Evolutionary conservation across 2,113 vertebrate species (phyloP).

Genomic region (Lipotes vexillifer): DNA sequence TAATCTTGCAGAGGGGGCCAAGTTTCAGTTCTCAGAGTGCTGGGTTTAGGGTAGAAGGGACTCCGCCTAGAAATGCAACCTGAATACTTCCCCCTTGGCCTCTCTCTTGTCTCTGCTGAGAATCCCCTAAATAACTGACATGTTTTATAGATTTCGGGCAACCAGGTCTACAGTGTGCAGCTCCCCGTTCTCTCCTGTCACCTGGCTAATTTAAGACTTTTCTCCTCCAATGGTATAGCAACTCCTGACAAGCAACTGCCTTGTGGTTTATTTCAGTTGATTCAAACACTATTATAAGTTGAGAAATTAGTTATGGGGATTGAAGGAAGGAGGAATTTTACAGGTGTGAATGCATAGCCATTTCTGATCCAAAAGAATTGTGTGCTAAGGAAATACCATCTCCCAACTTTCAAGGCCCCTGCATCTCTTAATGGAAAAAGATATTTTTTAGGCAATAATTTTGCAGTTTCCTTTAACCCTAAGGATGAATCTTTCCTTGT

Average conservation of each 20-base stretch:
- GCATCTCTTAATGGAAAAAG: background rate
- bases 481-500: background rate
- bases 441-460: background rate
- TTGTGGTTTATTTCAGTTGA: slow-evolving; percentile 82
- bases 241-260: slow-evolving; percentile 60
- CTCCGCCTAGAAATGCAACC: slow-evolving; percentile 76
- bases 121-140: slow-evolving; percentile 75
- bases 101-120: slow-evolving; percentile 56
- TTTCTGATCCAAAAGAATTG: background rate
- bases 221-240: slow-evolving; percentile 50
- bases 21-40: slow-evolving; percentile 83
- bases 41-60: slow-evolving; percentile 69
- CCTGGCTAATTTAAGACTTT: slow-evolving; percentile 73
- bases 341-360: slow-evolving; percentile 66
- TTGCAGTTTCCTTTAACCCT: background rate
- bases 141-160: slow-evolving; percentile 64
- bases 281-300: slow-evolving; percentile 81
- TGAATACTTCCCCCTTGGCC: slow-evolving; percentile 58
- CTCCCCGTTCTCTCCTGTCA: slow-evolving; percentile 71
- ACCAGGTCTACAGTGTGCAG: background rate
- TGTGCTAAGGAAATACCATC: background rate
- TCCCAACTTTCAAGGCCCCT: background rate
- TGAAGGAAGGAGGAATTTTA: slow-evolving; percentile 49
- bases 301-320: slow-evolving; percentile 77
- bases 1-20: slow-evolving; percentile 75